A percentile compares a stretch with the other conserved stretches of the same genome.
Evolutionary conservation across 2,113 vertebrate genomes (phyloP).

Genomic region (Cyanistes caeruleus): DNA sequence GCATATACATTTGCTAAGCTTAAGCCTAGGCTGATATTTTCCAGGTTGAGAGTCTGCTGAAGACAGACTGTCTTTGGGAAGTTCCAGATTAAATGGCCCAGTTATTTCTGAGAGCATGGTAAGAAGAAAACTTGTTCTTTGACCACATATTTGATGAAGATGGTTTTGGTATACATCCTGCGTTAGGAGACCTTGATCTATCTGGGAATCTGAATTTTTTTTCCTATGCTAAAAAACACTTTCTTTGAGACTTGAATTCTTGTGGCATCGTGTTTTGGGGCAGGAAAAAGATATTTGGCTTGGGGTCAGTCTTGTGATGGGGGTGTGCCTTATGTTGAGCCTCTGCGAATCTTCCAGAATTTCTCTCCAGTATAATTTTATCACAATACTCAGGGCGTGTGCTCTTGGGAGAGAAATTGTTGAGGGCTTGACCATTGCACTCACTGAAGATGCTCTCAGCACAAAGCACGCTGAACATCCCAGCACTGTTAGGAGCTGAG

Average conservation of each 20-base stretch:
- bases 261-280: not conserved
- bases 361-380: not conserved
- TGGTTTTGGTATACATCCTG: not conserved
- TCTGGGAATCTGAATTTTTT: not conserved
- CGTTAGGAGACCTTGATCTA: not conserved
- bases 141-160: not conserved
- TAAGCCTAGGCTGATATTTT: constrained; percentile 7
- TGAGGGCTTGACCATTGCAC: not conserved
- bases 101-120: not conserved
- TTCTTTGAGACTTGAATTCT: not conserved
- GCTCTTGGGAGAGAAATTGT: not conserved
- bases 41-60: not conserved
- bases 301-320: not conserved
- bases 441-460: not conserved
- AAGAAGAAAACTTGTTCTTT: not conserved
- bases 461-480: too few relatives aligned
- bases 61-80: not conserved
- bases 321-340: not conserved
- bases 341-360: not conserved
- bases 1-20: not conserved
- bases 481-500: not conserved
- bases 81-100: not conserved
- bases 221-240: not conserved
- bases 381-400: accelerated
- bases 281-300: not conserved